These are phyloP conservation scores for Magallana gigas DNA, from an alignment of 1,140 invertebrate genomes.

Conservation along the genomic window DNA sequence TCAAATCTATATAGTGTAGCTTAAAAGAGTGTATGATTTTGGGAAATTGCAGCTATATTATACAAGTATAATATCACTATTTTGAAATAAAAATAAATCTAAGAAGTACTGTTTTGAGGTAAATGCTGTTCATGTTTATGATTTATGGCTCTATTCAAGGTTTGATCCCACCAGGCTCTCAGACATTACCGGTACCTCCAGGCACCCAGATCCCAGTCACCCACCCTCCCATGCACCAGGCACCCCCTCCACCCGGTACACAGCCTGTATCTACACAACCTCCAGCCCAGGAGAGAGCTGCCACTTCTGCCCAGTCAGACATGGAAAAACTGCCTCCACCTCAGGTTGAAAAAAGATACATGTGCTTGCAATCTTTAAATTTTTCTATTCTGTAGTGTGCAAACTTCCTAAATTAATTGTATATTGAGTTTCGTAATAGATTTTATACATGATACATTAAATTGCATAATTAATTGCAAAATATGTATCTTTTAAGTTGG, in stretches of 20 bases:
- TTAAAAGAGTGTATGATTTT: too few relatives aligned
- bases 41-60: too few relatives aligned
- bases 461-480: too few relatives aligned
- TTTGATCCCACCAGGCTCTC: background rate
- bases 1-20: background rate
- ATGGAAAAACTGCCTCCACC: conserved; percentile 53
- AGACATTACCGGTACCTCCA: conserved; percentile 1
- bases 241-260: conserved; percentile 47
- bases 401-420: too few relatives aligned
- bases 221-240: conserved; percentile 37
- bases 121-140: background rate
- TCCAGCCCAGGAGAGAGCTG: conserved; percentile 39
- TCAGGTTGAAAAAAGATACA: conserved; percentile 32
- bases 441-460: too few relatives aligned
- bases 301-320: conserved; percentile 32
- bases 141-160: background rate
- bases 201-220: conserved; percentile 43
- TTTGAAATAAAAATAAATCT: background rate
- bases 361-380: too few relatives aligned
- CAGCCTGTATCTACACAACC: conserved; percentile 21
- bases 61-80: too few relatives aligned
- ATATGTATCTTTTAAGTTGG: background rate
- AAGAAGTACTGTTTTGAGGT: background rate
- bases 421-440: too few relatives aligned
- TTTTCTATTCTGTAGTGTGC: too few relatives aligned